phyloP scores from a whole-genome alignment of 2,888 invertebrate genomes.

The Ophion ventricosus region DNA sequence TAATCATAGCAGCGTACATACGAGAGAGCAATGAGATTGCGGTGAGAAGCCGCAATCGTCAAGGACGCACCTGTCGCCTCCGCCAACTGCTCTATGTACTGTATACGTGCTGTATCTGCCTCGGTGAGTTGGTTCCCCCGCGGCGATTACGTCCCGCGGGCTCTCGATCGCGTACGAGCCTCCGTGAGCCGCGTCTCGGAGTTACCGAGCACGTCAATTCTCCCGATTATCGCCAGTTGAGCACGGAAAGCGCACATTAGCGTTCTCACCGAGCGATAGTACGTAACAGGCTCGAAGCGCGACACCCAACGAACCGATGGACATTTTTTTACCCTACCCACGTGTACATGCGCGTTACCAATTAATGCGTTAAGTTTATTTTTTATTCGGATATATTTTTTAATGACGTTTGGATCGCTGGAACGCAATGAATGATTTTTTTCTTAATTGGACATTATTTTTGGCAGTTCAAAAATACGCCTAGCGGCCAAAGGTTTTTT shows the following conservation, averaged over 20 bases:
- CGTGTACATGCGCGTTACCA: background rate
- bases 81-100: constrained; percentile 53
- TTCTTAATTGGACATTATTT: too few relatives aligned
- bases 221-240: constrained; percentile 44
- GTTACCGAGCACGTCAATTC: constrained; percentile 53
- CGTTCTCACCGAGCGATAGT: constrained; percentile 64
- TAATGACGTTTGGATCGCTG: too few relatives aligned
- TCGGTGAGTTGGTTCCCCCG: constrained; percentile 55
- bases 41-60: constrained; percentile 68
- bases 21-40: constrained; percentile 55
- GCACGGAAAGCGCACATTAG: constrained; percentile 42
- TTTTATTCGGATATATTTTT: background rate
- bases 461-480: too few relatives aligned
- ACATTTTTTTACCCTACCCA: background rate
- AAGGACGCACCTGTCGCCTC: constrained; percentile 73
- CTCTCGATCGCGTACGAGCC: constrained; percentile 51
- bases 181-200: constrained; percentile 15
- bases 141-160: constrained; percentile 62
- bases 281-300: constrained; percentile 32
- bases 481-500: too few relatives aligned
- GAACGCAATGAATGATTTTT: too few relatives aligned
- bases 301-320: constrained; percentile 9
- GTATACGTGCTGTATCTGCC: constrained; percentile 18
- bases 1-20: constrained; percentile 30
- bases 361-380: background rate